Conservation (phyloP, 1,140 invertebrate species). For the Hycleus phaleratus region DNA sequence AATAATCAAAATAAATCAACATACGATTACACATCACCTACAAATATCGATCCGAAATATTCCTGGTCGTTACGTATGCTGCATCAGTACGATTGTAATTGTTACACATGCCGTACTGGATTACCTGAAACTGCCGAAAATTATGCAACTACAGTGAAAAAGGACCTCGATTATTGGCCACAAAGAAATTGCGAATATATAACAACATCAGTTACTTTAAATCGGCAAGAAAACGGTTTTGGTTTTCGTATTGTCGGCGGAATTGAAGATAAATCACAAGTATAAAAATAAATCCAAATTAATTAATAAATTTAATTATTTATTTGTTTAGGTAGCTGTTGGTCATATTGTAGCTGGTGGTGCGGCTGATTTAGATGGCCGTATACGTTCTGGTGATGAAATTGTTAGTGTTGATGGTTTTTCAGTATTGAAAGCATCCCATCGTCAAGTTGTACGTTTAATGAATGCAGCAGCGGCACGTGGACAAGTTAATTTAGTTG, state of each 20-base stretch:
- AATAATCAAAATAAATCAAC: slow-evolving; percentile 29
- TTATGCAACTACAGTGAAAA: slow-evolving; percentile 25
- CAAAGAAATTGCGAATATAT: slow-evolving; percentile 48
- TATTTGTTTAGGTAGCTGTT: slow-evolving; percentile 66
- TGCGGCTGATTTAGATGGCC: slow-evolving; percentile 80
- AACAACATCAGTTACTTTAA: slow-evolving; percentile 70
- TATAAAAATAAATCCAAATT: slow-evolving; percentile 33
- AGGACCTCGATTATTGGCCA: slow-evolving; percentile 6
- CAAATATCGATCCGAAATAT: slow-evolving; percentile 29
- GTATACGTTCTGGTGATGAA: slow-evolving; percentile 80
- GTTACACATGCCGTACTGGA: slow-evolving; percentile 32
- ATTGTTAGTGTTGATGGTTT: slow-evolving; percentile 81
- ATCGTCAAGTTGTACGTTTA: slow-evolving; percentile 81
- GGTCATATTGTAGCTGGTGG: slow-evolving; percentile 92
- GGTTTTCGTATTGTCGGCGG: slow-evolving; percentile 98
- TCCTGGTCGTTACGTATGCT: slow-evolving; percentile 28
- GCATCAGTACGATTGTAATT: slow-evolving; percentile 37
- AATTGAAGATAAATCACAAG: slow-evolving; percentile 93
- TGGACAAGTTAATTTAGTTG: slow-evolving; percentile 66
- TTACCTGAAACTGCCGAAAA: slow-evolving; percentile 20
- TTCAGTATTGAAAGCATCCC: slow-evolving; percentile 77
- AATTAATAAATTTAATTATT: not conserved
- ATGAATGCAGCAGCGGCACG: slow-evolving; percentile 77
- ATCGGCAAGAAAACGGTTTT: slow-evolving; percentile 80
- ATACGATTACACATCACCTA: slow-evolving; percentile 28